Percentiles rank a stretch among this genome's conserved stretches.
These are phyloP conservation scores for Argyresthia albistria DNA, from an alignment of 2,888 invertebrate species.

Conservation along the genomic window DNA sequence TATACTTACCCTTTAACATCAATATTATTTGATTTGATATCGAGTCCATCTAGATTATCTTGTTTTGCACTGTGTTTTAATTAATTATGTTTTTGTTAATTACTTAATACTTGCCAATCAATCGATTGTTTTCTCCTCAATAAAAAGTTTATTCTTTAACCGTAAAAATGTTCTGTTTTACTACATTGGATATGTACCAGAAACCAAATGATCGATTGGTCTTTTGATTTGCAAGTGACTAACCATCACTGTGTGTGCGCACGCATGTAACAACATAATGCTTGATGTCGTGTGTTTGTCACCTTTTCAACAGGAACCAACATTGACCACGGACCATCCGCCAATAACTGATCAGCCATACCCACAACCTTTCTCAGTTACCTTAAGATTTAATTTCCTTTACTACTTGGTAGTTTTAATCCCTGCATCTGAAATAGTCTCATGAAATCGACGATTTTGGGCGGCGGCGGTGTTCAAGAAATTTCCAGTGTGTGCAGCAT, in stretches of 20 bases:
- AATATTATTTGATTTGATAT: background rate
- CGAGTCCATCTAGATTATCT: background rate
- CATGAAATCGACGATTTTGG: background rate
- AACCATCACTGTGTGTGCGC: constrained; percentile 42
- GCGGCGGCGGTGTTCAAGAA: constrained; percentile 22
- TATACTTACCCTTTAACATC: background rate
- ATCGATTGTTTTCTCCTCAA: background rate
- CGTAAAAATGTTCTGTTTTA: too few species aligned
- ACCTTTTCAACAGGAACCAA: constrained; percentile 63
- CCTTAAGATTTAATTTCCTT: constrained; percentile 8
- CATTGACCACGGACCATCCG: constrained; percentile 59
- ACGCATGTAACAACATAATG: constrained; percentile 54
- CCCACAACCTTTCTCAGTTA: constrained; percentile 11
- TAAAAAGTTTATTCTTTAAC: too few species aligned
- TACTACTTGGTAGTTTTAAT: constrained; percentile 1
- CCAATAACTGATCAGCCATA: constrained; percentile 44
- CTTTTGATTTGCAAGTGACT: background rate
- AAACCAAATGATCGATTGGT: too few species aligned
- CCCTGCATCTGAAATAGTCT: background rate
- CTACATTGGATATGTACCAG: too few species aligned
- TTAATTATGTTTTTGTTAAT: background rate
- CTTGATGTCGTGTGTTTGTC: constrained; percentile 59
- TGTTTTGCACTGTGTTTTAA: constrained; percentile 1
- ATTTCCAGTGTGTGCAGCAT: constrained; percentile 52
- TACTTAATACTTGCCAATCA: background rate